Evolutionary conservation across 2,113 vertebrate genomes (phyloP), one percentile per base, ranked within the genome.

Genomic region (Macquaria ambigua): DNA sequence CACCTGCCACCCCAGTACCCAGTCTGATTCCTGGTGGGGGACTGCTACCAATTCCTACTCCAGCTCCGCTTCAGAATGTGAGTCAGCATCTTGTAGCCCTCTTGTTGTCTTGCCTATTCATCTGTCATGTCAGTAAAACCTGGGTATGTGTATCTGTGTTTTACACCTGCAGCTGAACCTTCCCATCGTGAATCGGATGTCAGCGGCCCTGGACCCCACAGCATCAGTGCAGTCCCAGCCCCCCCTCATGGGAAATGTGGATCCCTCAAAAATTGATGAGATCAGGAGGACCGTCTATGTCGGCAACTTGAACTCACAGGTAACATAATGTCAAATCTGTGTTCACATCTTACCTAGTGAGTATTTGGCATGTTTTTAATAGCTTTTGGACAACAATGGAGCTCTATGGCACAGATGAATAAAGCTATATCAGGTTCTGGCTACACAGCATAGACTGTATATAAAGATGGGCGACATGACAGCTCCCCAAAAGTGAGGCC

Each of bases 291-390:
- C 98, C 0, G 97, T 99, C 64, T 99, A 99, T 53, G 98, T 99
- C 64, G 98, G 98, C 94, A 99, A 99, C 93, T 90, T 99, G 87
- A 99, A 99, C 96, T 99, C 98, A 1, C 98, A 98, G 97, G 98
- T 98, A 95, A 82, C 8, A 0, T 1, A 0, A 58, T 3, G 37
- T 50, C 25, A 41, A 23, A 72, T 63, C 20, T 48, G 53, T 18
- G 14, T 25, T 46, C 20, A 20, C 59, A 8, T 15, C 11, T 25
- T 31, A 23, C 11, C 11, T 21, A 2, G 6, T 20, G 25, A 28
- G 34, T 12, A 21, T 31, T 21, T 23, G 34, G n/a, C 50, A 15
- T 69, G 15, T 50, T 69, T 28, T 70, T 31, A 48, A 28, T 4
- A 9, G 46, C 12, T 70, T 20, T 21, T 5, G 2, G 25, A 56